A percentile compares a stretch with the other conserved stretches of the same genome.
Evolutionary conservation across 2,113 vertebrate species (phyloP).

Genomic region (Rostratula benghalensis): DNA sequence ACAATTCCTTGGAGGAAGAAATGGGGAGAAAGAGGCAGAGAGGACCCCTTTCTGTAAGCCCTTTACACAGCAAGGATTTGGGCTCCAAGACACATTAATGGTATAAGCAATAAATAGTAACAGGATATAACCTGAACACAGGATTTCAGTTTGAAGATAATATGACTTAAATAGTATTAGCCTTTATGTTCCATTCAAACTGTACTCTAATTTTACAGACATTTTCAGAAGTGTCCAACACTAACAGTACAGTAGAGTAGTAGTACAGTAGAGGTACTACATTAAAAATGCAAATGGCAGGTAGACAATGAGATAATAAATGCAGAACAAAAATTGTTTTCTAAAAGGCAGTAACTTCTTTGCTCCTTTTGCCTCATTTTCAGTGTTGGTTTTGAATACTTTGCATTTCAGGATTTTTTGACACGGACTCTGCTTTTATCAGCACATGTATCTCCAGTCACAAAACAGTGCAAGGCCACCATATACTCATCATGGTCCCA

Average conservation of each 20-base stretch:
- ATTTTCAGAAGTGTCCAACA: background rate
- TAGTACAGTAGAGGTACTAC: background rate
- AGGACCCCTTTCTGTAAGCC: background rate
- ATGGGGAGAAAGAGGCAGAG: background rate
- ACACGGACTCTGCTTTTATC: accelerated
- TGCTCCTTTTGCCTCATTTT: background rate
- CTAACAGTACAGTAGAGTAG: too few species aligned
- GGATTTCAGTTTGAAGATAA: background rate
- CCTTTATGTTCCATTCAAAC: background rate
- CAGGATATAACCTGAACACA: background rate
- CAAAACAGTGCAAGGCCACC: too few species aligned
- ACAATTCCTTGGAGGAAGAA: background rate
- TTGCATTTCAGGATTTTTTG: background rate
- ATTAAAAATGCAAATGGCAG: background rate
- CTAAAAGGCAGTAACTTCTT: background rate
- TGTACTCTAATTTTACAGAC: background rate
- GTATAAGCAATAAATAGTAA: background rate
- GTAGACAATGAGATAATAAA: background rate
- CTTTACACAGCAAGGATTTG: background rate
- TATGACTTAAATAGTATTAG: background rate
- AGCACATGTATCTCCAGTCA: background rate
- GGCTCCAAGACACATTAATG: background rate
- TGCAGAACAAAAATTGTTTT: background rate
- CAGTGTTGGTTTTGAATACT: background rate
- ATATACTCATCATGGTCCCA: accelerated